A percentile compares a stretch with the other conserved stretches of the same genome.
Conservation (phyloP, 2,113 vertebrate genomes). For the Abramis brama region DNA sequence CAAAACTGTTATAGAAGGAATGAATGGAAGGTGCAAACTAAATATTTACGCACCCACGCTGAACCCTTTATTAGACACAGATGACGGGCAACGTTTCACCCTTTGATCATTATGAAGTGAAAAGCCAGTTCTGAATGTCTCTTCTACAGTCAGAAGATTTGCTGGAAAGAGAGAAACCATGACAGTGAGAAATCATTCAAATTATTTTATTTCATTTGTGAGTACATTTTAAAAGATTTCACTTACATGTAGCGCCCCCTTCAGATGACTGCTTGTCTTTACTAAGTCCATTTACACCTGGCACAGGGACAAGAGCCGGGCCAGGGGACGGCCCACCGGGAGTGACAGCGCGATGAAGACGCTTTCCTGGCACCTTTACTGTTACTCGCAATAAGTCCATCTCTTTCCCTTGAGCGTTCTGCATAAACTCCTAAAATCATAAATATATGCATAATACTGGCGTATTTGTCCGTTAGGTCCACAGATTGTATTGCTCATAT, state of each 20-base stretch:
- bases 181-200: neutral
- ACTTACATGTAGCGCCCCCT: slow-evolving; percentile 68
- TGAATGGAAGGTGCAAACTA: neutral
- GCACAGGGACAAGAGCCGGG: slow-evolving; percentile 64
- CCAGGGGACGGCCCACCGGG: slow-evolving; percentile 81
- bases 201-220: neutral
- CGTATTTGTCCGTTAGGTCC: no score
- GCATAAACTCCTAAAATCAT: slow-evolving; percentile 83
- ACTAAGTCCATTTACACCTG: slow-evolving; percentile 85
- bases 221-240: neutral
- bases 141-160: slow-evolving; percentile 80
- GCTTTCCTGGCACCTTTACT: slow-evolving; percentile 95
- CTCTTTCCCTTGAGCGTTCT: slow-evolving; percentile 92
- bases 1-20: neutral
- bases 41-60: slow-evolving; percentile 73
- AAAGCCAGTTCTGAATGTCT: slow-evolving; percentile 72
- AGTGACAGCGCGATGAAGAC: slow-evolving; percentile 88
- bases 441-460: neutral
- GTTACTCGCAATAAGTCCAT: slow-evolving; percentile 93
- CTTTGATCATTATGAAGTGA: slow-evolving; percentile 76
- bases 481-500: no score
- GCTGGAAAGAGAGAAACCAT: slow-evolving; percentile 68
- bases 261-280: slow-evolving; percentile 79
- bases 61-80: slow-evolving; percentile 77
- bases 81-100: slow-evolving; percentile 81